These are phyloP conservation scores for Blastomussa wellsi DNA, from an alignment of 92 coral and sea anemone species.

Conservation along the genomic window DNA sequence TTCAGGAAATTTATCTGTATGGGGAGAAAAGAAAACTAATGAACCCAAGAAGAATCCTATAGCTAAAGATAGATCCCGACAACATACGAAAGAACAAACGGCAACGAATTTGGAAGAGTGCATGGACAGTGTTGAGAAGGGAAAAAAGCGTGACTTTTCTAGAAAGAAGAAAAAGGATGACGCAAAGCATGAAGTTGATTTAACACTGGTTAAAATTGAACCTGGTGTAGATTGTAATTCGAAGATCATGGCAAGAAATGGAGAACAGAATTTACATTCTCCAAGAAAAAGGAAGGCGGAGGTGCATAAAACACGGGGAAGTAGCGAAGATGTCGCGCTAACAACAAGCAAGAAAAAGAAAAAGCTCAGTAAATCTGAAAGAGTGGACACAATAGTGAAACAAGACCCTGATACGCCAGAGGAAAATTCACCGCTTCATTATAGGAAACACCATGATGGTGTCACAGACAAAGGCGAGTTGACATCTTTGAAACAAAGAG, in stretches of 20 bases:
- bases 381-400: background rate
- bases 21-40: background rate
- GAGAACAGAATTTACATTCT: background rate
- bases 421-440: background rate
- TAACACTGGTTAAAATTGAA: slow-evolving; percentile 3
- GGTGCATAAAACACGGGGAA: background rate
- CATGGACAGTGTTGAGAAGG: background rate
- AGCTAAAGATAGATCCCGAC: background rate
- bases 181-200: background rate
- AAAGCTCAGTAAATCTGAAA: too few relatives aligned
- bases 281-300: background rate
- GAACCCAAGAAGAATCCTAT: background rate
- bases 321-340: background rate
- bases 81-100: background rate
- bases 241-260: background rate
- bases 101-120: background rate
- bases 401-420: background rate
- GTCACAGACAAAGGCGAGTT: too few relatives aligned
- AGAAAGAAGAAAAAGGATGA: slow-evolving; percentile 23
- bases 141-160: background rate
- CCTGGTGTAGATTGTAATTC: background rate
- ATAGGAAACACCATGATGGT: background rate
- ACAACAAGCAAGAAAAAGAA: background rate
- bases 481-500: background rate
- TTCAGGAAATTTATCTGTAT: background rate